Percentiles rank a stretch among this genome's conserved stretches.
Evolutionary conservation across 2,888 invertebrate genomes (phyloP).

Genomic region (Apocheima hispidaria): DNA sequence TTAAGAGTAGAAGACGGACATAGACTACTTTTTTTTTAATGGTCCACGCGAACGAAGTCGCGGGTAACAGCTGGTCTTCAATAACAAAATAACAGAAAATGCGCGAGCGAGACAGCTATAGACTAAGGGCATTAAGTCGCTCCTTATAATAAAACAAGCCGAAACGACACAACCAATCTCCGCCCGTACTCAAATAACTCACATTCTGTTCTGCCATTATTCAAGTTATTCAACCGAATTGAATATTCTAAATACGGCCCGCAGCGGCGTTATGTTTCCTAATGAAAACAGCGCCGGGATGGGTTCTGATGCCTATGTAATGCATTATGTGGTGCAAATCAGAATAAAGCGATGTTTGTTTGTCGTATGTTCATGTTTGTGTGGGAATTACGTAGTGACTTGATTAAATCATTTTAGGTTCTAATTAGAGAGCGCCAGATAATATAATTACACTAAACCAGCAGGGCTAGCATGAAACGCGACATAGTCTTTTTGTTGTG

Average conservation of each 20-base stretch:
- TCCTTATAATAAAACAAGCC: constrained; percentile 18
- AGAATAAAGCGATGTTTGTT: constrained; percentile 22
- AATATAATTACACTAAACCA: too few species aligned
- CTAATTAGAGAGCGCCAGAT: neutral
- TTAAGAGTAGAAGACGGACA: too few species aligned
- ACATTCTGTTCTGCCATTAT: constrained; percentile 58
- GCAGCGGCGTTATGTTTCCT: constrained; percentile 27
- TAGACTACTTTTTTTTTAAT: too few species aligned
- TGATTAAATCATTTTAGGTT: neutral
- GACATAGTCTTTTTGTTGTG: too few species aligned
- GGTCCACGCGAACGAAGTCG: too few species aligned
- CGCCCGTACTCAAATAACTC: constrained; percentile 51
- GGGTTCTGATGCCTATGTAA: constrained; percentile 28
- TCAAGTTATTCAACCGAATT: constrained; percentile 65
- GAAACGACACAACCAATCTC: constrained; percentile 34
- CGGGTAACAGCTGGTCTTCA: too few species aligned
- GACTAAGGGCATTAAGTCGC: neutral
- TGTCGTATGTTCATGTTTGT: constrained; percentile 5
- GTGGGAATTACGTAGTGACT: neutral
- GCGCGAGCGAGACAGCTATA: too few species aligned
- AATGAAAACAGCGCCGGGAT: constrained; percentile 33
- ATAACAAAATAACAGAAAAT: too few species aligned
- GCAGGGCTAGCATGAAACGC: too few species aligned
- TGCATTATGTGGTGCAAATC: constrained; percentile 28
- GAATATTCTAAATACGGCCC: constrained; percentile 59